Evolutionary conservation across 1,140 invertebrate genomes (phyloP), one percentile per base, ranked within the genome.

Genomic region (Plodia interpunctella): DNA sequence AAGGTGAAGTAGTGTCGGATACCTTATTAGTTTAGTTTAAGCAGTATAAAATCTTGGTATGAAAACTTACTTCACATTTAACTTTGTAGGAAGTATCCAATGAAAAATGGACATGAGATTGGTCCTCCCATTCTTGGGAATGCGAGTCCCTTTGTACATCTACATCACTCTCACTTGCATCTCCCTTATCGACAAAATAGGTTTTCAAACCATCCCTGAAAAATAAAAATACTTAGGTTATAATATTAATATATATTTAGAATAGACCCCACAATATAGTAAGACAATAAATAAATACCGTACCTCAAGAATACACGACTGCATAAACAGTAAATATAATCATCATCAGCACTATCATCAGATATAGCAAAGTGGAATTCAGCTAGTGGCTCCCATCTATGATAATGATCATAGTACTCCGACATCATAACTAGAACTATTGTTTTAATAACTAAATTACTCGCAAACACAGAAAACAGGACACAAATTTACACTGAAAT

Each of bases 61-160:
- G 2, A 11, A 25, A 32, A 52, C 72, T 79, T 70, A 90, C 90
- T 76, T 90, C 89, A 77, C 82, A 87, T 62, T 84, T 89, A 11
- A 78, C 76, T 59, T 89, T 87, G 55, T 89, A 84, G 20, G 86
- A 87, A 18, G 88, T 90, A 38, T 89, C 87, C 49, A 86, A 54
- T 38, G 90, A 89, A 55, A 90, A 90, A 67, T 90, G 88, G 2
- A 90, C 88, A 81, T 90, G 90, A 0, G 87, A 87, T 2, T 88
- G 79, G 30, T 84, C 77, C 56, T 90, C 86, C 60, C 76, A 73
- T 35, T 85, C 82, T 28, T 82, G 78, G 4, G 74, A 76, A 4
- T 82, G 74, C 17, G 80, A 78, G 44, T 87, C 83, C 54, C 62
- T 72, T 5, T 72, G 54, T 0, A 80, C 70, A 18, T 90, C 89